phyloP scores from a whole-genome alignment of 2,888 invertebrate species.

The Cantharis rufa region DNA sequence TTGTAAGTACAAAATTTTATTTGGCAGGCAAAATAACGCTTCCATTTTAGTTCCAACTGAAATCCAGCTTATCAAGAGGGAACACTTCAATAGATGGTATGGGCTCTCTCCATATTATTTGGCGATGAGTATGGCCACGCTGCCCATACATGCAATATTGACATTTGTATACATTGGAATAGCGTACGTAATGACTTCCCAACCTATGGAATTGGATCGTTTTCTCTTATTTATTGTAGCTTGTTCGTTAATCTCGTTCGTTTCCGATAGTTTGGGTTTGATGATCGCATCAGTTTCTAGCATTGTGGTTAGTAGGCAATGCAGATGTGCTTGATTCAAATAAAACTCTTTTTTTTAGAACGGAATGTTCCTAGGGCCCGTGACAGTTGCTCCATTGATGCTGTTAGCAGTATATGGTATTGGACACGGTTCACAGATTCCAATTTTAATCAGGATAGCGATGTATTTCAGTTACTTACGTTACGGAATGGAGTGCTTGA shows the following conservation, averaged over 20 bases:
- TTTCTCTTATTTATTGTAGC: conserved; percentile 71
- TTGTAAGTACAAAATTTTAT: conserved; percentile 63
- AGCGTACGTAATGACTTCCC: conserved; percentile 75
- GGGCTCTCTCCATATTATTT: conserved; percentile 77
- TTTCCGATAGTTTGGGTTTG: conserved; percentile 79
- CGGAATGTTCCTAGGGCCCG: conserved; percentile 88
- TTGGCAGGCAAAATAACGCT: not conserved
- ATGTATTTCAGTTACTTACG: conserved; percentile 84
- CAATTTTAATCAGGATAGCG: conserved; percentile 76
- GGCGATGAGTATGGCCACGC: conserved; percentile 71
- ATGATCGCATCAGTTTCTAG: conserved; percentile 75
- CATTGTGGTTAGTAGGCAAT: conserved; percentile 68
- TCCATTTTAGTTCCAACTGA: conserved; percentile 73
- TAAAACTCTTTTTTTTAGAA: conserved; percentile 62
- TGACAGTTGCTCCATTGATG: conserved; percentile 84
- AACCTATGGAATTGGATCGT: conserved; percentile 73
- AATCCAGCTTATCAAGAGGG: conserved; percentile 76
- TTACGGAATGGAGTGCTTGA: conserved; percentile 69
- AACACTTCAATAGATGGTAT: conserved; percentile 87
- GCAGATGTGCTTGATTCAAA: not conserved
- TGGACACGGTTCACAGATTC: conserved; percentile 64
- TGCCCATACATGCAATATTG: conserved; percentile 73
- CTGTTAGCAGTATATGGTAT: conserved; percentile 86
- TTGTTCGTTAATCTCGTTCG: conserved; percentile 72
- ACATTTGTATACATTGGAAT: conserved; percentile 70